phyloP scores from a whole-genome alignment of 2,888 invertebrate genomes.

The Atrina japonica region DNA sequence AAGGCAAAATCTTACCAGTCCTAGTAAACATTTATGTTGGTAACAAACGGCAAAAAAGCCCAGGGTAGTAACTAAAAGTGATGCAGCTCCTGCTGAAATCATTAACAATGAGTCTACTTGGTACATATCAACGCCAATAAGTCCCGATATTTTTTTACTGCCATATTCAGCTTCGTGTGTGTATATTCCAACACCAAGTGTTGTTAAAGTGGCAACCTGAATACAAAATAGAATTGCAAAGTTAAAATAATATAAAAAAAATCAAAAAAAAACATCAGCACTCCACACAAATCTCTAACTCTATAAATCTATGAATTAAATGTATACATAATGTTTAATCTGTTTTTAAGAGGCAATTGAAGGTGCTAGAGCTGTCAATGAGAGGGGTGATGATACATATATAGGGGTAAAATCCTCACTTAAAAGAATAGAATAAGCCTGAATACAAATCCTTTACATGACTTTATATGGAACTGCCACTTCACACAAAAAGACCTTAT shows the following conservation, averaged over 20 bases:
- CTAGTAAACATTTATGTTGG: slow-evolving; percentile 68
- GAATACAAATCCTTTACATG: too few relatives aligned
- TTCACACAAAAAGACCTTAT: too few relatives aligned
- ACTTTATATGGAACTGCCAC: too few relatives aligned
- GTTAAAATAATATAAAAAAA: neutral
- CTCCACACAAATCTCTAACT: too few relatives aligned
- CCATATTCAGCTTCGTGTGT: slow-evolving; percentile 72
- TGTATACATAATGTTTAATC: too few relatives aligned
- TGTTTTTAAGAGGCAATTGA: too few relatives aligned
- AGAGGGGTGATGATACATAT: too few relatives aligned
- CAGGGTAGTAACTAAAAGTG: slow-evolving; percentile 60
- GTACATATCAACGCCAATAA: slow-evolving; percentile 66
- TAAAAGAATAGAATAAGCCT: too few relatives aligned
- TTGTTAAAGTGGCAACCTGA: slow-evolving; percentile 66
- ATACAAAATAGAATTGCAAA: neutral
- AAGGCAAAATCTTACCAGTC: slow-evolving; percentile 67
- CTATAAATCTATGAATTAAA: too few relatives aligned
- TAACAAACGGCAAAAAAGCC: slow-evolving; percentile 61
- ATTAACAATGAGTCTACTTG: slow-evolving; percentile 68
- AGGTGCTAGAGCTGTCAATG: too few relatives aligned
- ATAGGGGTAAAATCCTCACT: too few relatives aligned
- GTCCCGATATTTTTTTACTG: slow-evolving; percentile 64
- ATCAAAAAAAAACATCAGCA: neutral
- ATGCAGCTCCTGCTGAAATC: slow-evolving; percentile 63
- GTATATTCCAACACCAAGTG: slow-evolving; percentile 70